Evolutionary conservation across 2,888 invertebrate species (phyloP).

Genomic region (Xanthorhoe spadicearia): DNA sequence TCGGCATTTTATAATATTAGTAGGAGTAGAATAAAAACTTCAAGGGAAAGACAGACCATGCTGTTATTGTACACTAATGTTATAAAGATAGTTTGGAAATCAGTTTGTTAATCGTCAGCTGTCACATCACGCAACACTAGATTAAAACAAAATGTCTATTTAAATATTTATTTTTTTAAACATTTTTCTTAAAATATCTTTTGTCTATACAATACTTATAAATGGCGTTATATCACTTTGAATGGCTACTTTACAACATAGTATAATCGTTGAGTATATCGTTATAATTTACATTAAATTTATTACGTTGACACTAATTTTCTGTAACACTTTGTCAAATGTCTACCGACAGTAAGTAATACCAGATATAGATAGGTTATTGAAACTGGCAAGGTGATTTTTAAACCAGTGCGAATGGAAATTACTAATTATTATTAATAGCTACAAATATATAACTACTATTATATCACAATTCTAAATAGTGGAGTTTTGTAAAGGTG

Average conservation of each 20-base stretch:
- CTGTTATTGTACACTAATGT: no score
- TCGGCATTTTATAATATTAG: no score
- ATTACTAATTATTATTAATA: background rate
- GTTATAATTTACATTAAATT: background rate
- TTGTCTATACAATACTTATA: conserved; percentile 64
- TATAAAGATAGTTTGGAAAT: no score
- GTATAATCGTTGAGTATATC: background rate
- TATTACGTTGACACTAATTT: background rate
- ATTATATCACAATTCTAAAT: conserved; percentile 31
- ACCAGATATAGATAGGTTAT: no score
- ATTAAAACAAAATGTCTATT: conserved; percentile 17
- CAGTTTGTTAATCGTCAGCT: no score
- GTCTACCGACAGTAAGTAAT: no score
- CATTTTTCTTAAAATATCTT: conserved; percentile 48
- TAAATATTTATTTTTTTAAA: conserved; percentile 49
- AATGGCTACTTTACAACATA: conserved; percentile 46
- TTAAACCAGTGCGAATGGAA: background rate
- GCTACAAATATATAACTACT: background rate
- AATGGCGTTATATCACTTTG: conserved; percentile 77
- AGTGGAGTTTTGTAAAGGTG: conserved; percentile 26
- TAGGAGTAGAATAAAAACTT: no score
- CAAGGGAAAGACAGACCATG: no score
- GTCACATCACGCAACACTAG: background rate
- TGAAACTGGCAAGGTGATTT: background rate
- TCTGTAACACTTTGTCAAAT: no score